These are phyloP conservation scores for Hyperopisus bebe DNA, from an alignment of 2,113 vertebrate species.

Conservation along the genomic window DNA sequence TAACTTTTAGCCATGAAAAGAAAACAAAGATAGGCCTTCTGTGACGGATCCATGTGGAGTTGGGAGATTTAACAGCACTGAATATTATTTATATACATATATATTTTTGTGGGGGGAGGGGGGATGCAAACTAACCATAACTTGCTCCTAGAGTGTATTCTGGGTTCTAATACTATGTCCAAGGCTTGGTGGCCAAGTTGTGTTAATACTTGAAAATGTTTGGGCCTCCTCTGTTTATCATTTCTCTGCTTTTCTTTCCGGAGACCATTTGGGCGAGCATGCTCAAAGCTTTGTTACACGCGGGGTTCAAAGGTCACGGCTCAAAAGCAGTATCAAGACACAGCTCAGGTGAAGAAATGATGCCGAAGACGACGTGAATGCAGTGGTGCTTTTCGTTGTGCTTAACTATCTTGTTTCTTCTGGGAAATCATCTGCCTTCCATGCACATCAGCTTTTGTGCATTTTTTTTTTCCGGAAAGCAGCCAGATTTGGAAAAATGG, in stretches of 20 bases:
- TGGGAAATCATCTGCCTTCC: slow-evolving; percentile 26
- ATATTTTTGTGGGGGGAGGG: slow-evolving; percentile 59
- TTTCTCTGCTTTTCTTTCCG: slow-evolving; percentile 31
- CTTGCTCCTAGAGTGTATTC: slow-evolving; percentile 51
- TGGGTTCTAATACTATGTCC: slow-evolving; percentile 59
- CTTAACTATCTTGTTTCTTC: slow-evolving; percentile 16
- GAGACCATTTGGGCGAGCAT: slow-evolving; percentile 46
- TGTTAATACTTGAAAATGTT: slow-evolving; percentile 61
- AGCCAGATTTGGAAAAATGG: slow-evolving; percentile 42
- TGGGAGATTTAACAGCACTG: slow-evolving; percentile 72
- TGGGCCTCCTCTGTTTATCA: slow-evolving; percentile 49
- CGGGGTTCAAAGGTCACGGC: slow-evolving; percentile 31
- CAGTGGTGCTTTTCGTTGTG: slow-evolving; percentile 21
- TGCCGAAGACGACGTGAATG: slow-evolving; percentile 13
- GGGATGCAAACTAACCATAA: slow-evolving; percentile 64
- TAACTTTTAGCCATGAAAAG: slow-evolving; percentile 55
- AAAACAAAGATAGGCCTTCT: slow-evolving; percentile 49
- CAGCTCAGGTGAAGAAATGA: slow-evolving; percentile 53
- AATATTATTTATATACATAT: slow-evolving; percentile 58
- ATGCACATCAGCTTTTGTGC: slow-evolving; percentile 25
- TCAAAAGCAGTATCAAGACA: slow-evolving; percentile 39
- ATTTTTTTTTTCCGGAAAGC: slow-evolving; percentile 10
- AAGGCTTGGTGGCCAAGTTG: slow-evolving; percentile 50
- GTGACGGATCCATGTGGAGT: slow-evolving; percentile 59
- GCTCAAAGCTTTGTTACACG: slow-evolving; percentile 32